Conservation (phyloP, 2,113 vertebrate species). For the Thoracochromis brauschi region DNA sequence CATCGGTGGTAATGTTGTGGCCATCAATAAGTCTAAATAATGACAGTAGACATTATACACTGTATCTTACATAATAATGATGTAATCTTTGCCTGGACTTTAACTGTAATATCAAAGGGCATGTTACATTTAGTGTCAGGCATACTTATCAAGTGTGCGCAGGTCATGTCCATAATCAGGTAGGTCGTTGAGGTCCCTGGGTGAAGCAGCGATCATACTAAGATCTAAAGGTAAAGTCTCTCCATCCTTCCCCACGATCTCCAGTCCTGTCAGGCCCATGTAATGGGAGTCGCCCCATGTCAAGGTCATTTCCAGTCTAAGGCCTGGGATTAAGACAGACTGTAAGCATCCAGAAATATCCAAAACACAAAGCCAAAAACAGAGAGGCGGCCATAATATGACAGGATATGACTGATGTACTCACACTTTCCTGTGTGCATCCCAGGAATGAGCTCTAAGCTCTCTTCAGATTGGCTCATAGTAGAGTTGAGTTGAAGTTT, state of each 20-base stretch:
- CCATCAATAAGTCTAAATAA: conserved; percentile 83
- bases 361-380: not conserved
- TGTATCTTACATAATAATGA: not conserved
- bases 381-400: not conserved
- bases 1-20: conserved; percentile 88
- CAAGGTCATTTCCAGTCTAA: conserved; percentile 80
- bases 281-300: conserved; percentile 93
- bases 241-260: conserved; percentile 84
- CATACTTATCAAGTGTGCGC: conserved; percentile 89
- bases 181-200: conserved; percentile 84
- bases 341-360: not conserved
- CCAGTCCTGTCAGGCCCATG: conserved; percentile 88
- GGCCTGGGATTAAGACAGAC: conserved; percentile 62
- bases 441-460: conserved; percentile 70
- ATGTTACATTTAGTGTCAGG: not conserved
- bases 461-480: conserved; percentile 37
- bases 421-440: conserved; percentile 85
- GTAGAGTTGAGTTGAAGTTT: conserved; percentile 51
- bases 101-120: not conserved
- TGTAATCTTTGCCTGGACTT: not conserved
- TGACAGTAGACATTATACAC: not conserved
- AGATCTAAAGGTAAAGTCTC: conserved; percentile 75
- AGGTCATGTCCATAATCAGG: conserved; percentile 78
- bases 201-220: conserved; percentile 80
- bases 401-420: conserved; percentile 32